Conservation (phyloP, 2,797 vertebrate species). For the Liparis tanakae region DNA sequence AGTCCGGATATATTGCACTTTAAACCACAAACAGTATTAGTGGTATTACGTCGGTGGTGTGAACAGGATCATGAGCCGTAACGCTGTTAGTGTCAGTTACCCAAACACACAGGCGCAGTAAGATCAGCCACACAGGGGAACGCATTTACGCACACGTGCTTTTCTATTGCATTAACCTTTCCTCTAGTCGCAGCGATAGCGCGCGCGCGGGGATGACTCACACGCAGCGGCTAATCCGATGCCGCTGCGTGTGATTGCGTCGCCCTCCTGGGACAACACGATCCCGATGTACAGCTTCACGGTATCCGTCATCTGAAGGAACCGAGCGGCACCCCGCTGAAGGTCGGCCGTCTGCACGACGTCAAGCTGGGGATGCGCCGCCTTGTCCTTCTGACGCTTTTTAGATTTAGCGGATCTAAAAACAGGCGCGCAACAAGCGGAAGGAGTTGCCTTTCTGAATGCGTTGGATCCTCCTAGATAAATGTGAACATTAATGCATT, state of each 20-base stretch:
- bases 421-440: not conserved
- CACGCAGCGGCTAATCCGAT: slow-evolving; percentile 56
- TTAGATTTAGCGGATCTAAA: not conserved
- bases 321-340: slow-evolving; percentile 17
- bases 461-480: not conserved
- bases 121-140: not conserved
- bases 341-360: slow-evolving; percentile 53
- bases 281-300: slow-evolving; percentile 22
- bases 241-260: slow-evolving; percentile 49
- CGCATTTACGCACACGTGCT: not conserved
- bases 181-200: slow-evolving; percentile 24
- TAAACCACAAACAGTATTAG: not conserved
- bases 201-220: slow-evolving; percentile 60
- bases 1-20: not conserved
- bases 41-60: not conserved
- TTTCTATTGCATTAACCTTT: slow-evolving; percentile 65
- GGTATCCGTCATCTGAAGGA: slow-evolving; percentile 43
- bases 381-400: not conserved
- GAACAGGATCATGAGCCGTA: slow-evolving; percentile 32
- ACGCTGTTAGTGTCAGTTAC: slow-evolving; percentile 17
- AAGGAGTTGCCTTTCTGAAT: not conserved
- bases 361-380: not conserved
- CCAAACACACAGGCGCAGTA: slow-evolving; percentile 15
- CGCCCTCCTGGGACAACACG: slow-evolving; percentile 49
- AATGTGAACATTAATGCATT: slow-evolving; percentile 18